Evolutionary conservation across 2,113 vertebrate genomes (phyloP), one percentile per base, ranked within the genome.

Genomic region (Ameiurus melas): DNA sequence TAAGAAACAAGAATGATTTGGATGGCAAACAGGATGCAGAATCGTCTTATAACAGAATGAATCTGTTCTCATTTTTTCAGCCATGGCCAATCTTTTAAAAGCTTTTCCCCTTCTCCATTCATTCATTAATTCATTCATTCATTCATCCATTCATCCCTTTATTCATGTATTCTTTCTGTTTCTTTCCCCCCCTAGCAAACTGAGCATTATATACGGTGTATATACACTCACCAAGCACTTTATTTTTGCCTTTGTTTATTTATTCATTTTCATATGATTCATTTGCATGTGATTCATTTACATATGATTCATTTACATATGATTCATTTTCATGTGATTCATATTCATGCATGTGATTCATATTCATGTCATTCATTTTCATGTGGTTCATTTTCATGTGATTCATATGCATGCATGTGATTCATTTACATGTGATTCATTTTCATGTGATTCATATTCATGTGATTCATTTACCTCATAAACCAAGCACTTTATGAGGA

Each of bases 31-130:
- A 47, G 47, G 47, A 27, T 57, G 12, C 71, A 78, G 71, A 77
- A 73, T 73, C 53, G 27, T 89, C 51, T 82, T 39, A 58, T n/a
- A 73, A 70, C 53, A 33, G 57, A 84, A 77, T 51, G 70, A 85
- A 89, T 81, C 33, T 89, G 39, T 55, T 73, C 79, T 89, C 66
- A 27, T 89, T 82, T 88, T 55, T 77, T 88, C 78, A 71, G 57
- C 39, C 39, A 55, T 53, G 66, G n/a, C 36, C 25, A 70, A 70
- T 62, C 77, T 57, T 81, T 55, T 66, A 77, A 77, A 85, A 77
- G 85, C 85, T 47, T 75, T n/a, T 25, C 39, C 51, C 47, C 25
- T n/a, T 55, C n/a, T 33, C 12, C 1, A 51, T 80, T 80, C 53
- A 30, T 81, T 36, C 79, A 20, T 80, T 33, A 27, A 30, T 79